phyloP scores from a whole-genome alignment of 2,113 vertebrate genomes.

The Copsychus sechellarum region DNA sequence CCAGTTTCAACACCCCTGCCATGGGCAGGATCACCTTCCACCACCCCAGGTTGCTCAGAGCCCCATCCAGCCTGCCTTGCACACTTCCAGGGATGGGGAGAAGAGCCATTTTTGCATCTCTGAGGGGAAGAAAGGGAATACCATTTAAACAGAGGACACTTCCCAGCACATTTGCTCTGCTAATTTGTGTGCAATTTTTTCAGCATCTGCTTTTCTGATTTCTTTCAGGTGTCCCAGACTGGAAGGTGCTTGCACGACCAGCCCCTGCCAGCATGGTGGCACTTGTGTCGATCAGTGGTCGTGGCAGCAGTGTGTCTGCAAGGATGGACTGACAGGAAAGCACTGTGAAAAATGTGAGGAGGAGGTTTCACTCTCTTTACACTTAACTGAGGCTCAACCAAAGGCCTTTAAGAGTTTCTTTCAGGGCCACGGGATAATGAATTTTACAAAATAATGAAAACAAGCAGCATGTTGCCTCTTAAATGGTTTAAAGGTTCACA shows the following conservation, averaged over 20 bases:
- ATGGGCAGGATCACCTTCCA: background rate
- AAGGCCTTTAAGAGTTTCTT: background rate
- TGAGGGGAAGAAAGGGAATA: background rate
- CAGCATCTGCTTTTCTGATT: background rate
- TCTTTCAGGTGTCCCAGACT: slow-evolving; percentile 88
- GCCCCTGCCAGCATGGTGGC: slow-evolving; percentile 89
- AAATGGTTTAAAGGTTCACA: background rate
- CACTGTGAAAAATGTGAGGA: slow-evolving; percentile 93
- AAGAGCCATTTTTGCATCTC: background rate
- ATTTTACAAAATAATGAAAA: background rate
- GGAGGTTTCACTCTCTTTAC: background rate
- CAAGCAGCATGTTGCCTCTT: background rate
- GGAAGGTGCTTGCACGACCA: slow-evolving; percentile 86
- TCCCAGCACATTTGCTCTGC: background rate
- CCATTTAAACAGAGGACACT: background rate
- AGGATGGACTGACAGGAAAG: slow-evolving; percentile 88
- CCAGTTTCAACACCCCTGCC: background rate
- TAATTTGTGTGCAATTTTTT: background rate
- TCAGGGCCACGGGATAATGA: background rate
- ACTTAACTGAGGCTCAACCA: background rate
- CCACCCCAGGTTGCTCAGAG: background rate
- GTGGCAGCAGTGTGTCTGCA: slow-evolving; percentile 92
- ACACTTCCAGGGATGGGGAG: background rate
- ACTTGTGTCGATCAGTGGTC: slow-evolving; percentile 94
- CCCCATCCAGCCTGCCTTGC: background rate